Evolutionary conservation across 2,113 vertebrate species (phyloP).

Genomic region (Chlorodrepanis virens): DNA sequence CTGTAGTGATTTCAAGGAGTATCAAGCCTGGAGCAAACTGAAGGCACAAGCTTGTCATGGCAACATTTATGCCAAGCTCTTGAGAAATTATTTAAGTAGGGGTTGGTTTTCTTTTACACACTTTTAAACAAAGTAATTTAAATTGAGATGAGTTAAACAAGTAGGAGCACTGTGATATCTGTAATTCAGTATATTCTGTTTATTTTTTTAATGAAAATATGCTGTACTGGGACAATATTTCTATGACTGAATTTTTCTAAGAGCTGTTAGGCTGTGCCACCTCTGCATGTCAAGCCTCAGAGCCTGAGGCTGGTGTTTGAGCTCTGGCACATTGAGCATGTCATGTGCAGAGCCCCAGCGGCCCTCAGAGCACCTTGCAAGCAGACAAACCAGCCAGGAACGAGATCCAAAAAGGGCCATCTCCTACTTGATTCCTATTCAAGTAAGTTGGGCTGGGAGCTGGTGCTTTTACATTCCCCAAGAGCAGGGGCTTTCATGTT

Average conservation of each 20-base stretch:
- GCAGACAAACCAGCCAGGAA: too few species aligned
- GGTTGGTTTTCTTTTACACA: neutral
- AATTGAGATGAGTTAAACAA: neutral
- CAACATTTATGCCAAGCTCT: neutral
- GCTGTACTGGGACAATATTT: neutral
- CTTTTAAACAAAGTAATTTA: neutral
- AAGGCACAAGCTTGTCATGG: neutral
- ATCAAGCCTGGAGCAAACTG: neutral
- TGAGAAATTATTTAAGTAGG: neutral
- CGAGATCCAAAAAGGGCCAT: neutral
- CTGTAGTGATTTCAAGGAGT: neutral
- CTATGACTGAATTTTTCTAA: neutral
- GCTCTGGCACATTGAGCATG: neutral
- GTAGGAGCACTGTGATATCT: neutral
- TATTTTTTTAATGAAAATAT: neutral
- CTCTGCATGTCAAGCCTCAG: neutral
- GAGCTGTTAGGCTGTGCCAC: neutral
- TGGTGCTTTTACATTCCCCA: neutral
- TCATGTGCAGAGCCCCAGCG: accelerated
- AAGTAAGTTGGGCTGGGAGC: neutral
- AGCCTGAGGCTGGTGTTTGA: accelerated
- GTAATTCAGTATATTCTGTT: neutral
- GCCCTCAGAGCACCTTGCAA: neutral
- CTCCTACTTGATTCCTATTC: neutral
- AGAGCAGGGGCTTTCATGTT: neutral